A percentile compares a stretch with the other conserved stretches of the same genome.
Conservation (phyloP, 2,888 invertebrate genomes). For the Spodoptera exigua region DNA sequence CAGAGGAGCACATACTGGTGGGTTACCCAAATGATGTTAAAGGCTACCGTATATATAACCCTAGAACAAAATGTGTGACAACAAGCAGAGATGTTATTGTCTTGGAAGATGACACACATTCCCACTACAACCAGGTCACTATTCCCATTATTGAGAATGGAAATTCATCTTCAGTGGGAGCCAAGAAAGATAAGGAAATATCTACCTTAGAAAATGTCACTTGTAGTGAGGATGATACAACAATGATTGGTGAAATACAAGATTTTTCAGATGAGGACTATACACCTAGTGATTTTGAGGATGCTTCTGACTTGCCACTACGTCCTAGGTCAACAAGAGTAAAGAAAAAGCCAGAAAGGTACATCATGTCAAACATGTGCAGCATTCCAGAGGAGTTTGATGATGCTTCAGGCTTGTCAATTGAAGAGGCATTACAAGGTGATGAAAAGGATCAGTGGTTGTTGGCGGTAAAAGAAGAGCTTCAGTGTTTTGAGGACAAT, state of each 20-base stretch:
- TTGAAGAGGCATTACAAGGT: neutral
- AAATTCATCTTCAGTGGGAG: conserved; percentile 8
- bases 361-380: neutral
- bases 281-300: neutral
- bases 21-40: conserved; percentile 12
- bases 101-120: neutral
- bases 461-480: neutral
- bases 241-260: no score
- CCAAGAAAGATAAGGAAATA: no score
- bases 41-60: conserved; percentile 25
- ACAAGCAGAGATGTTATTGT: conserved; percentile 28
- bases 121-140: neutral
- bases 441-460: neutral
- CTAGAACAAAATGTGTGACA: conserved; percentile 1
- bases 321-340: neutral
- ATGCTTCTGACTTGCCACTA: neutral
- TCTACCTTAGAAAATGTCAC: no score
- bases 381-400: neutral
- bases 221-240: no score
- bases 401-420: neutral
- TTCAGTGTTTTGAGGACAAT: neutral
- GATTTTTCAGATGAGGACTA: neutral
- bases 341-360: neutral
- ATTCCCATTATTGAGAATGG: neutral
- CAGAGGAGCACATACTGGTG: conserved; percentile 4